Percentiles rank a stretch among this genome's conserved stretches.
These are phyloP conservation scores for Gobio gobio DNA, from an alignment of 2,113 vertebrate species.

Conservation along the genomic window DNA sequence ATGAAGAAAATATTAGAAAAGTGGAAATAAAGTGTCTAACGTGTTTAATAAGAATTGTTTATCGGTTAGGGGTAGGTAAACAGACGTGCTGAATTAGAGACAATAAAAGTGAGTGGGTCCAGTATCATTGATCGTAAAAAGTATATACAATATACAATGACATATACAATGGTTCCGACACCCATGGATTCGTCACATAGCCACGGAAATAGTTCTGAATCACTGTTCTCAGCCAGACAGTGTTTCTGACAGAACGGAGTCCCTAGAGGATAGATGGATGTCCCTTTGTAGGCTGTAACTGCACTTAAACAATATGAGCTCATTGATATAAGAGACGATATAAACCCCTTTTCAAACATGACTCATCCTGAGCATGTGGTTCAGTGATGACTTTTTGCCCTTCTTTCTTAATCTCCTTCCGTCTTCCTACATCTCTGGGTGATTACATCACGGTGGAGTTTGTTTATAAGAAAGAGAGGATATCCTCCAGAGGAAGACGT, in stretches of 20 bases:
- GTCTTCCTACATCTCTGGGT: background rate
- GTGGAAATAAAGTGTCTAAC: too few species aligned
- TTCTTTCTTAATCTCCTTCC: constrained; percentile 6
- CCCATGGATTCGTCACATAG: background rate
- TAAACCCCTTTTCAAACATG: background rate
- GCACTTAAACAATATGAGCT: background rate
- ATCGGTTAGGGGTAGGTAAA: too few species aligned
- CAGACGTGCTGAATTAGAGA: too few species aligned
- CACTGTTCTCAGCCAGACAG: background rate
- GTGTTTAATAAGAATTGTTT: too few species aligned
- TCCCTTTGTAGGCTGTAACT: background rate
- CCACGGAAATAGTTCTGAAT: background rate
- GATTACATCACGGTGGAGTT: background rate
- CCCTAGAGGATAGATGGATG: background rate
- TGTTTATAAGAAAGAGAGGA: constrained; percentile 35
- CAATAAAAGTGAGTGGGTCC: too few species aligned
- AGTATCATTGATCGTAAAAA: too few species aligned
- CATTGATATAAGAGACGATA: background rate
- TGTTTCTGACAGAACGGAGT: background rate
- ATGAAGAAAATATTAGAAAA: too few species aligned
- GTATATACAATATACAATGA: too few species aligned
- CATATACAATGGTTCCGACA: too few species aligned
- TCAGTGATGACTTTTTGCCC: background rate
- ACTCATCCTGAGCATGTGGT: background rate
- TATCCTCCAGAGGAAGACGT: constrained; percentile 26